phyloP scores from a whole-genome alignment of 2,797 vertebrate genomes.

The Sebastes umbrosus region DNA sequence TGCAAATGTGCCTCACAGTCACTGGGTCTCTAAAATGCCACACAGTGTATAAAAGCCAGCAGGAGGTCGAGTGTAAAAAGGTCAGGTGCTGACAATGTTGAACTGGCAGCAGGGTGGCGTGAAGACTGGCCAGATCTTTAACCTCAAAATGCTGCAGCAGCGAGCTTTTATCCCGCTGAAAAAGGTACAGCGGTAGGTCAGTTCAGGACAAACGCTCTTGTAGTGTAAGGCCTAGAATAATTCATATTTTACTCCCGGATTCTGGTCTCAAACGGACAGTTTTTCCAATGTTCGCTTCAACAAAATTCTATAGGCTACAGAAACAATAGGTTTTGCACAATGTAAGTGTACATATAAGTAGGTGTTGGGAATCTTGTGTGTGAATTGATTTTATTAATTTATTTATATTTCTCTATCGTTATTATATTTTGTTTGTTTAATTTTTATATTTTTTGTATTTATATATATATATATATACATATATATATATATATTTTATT shows the following conservation, averaged over 20 bases:
- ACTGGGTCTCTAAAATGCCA: constrained; percentile 19
- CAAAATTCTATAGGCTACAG: too few relatives aligned
- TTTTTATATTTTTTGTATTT: too few relatives aligned
- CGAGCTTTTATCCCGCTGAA: background rate
- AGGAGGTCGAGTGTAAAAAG: constrained; percentile 28
- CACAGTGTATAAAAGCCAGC: constrained; percentile 8
- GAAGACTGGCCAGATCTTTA: background rate
- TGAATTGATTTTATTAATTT: too few relatives aligned
- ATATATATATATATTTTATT: too few relatives aligned
- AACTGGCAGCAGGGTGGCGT: background rate
- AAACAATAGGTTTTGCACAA: background rate
- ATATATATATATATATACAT: too few relatives aligned
- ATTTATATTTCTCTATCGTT: too few relatives aligned
- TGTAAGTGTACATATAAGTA: too few relatives aligned
- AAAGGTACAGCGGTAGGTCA: background rate
- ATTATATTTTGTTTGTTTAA: too few relatives aligned
- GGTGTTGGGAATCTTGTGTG: too few relatives aligned
- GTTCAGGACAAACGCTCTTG: too few relatives aligned
- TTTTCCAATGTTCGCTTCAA: too few relatives aligned
- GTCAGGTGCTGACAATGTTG: constrained; percentile 23
- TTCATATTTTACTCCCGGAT: background rate
- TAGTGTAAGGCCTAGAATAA: background rate
- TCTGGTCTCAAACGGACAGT: background rate
- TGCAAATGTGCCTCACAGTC: background rate
- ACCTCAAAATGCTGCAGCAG: background rate